These are phyloP conservation scores for Drosophila tristis DNA, from an alignment of 1,140 invertebrate genomes.

Conservation along the genomic window DNA sequence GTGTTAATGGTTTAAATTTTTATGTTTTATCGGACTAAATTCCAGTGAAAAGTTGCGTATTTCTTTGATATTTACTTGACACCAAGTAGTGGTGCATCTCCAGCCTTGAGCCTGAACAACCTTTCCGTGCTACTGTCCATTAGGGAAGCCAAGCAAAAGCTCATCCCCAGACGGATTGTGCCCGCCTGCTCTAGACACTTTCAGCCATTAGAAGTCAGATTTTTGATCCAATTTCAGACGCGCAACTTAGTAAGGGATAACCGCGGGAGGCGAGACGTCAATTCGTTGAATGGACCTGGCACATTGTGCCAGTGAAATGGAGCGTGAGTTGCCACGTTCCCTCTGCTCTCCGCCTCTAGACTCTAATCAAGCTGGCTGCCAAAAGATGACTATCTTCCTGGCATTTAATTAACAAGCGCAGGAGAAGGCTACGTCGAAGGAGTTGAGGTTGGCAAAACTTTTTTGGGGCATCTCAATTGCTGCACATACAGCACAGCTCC, in stretches of 20 bases:
- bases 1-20: no score
- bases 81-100: no score
- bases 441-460: slow-evolving; percentile 11
- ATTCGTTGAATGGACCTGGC: slow-evolving; percentile 18
- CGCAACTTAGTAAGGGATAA: neutral
- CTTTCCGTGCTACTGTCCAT: no score
- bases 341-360: neutral
- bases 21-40: no score
- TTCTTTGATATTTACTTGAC: no score
- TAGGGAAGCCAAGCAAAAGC: neutral
- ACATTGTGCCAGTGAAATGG: slow-evolving; percentile 47
- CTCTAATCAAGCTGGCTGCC: slow-evolving; percentile 48
- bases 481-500: slow-evolving; percentile 16
- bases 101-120: no score
- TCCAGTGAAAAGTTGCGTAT: no score
- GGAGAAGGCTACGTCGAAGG: neutral
- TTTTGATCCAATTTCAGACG: slow-evolving; percentile 32
- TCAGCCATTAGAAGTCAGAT: slow-evolving; percentile 16
- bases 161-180: neutral
- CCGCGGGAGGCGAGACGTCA: slow-evolving; percentile 19
- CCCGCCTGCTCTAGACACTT: slow-evolving; percentile 14
- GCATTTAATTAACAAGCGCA: slow-evolving; percentile 65
- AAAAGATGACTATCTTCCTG: slow-evolving; percentile 55
- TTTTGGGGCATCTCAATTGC: slow-evolving; percentile 26
- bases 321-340: slow-evolving; percentile 13